Base-by-base conservation (phyloP, 2,113 vertebrate species). In the Telmatochromis bifrenatus region DNA sequence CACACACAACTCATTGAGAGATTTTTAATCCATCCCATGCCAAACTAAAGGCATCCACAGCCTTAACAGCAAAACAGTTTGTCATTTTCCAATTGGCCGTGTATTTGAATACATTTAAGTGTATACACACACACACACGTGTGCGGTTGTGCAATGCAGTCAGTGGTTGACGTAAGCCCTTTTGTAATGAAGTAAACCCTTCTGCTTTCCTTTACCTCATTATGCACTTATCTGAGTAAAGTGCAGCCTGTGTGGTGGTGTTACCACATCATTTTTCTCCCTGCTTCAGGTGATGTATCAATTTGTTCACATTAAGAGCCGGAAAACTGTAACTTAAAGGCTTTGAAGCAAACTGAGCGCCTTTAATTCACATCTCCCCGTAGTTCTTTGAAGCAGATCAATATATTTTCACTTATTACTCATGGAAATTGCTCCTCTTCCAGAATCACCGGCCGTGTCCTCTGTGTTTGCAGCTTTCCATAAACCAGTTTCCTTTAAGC, bases 131-230 rank as follows among this genome's bases (percentile, higher is more conserved):
- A 14, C 23, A 23, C 23, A 7, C 6, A 39, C n/a, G n/a, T n/a
- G n/a, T n/a, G n/a, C 62, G 56, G 58, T 42, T 37, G 12, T 53
- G 58, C 75, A 80, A 26, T 23, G 53, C 33, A 47, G 33, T 19
- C 26, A 15, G 31, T n/a, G 9, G 4, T 84, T 83, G n/a, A 82
- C 28, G 21, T 56, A 62, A 87, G 37, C 47, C 47, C n/a, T 15
- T 80, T 87, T 79, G 80, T 84, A 86, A 83, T 86, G 47, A 83
- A 86, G 82, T 87, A 81, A 92, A 35, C 51, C 31, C n/a, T 51
- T 23, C 75, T 91, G 75, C 77, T 82, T 89, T 88, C 79, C 49
- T 92, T 83, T 45, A 83, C 42, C 58, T 90, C 87, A 88, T 91
- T 89, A 89, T 28, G 37, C 47, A 82, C 79, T 80, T 85, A 77